These are phyloP conservation scores for Chrysaora quinquecirrha DNA, from an alignment of 30 jellyfish, hydroid and myxozoan genomes.

Conservation along the genomic window DNA sequence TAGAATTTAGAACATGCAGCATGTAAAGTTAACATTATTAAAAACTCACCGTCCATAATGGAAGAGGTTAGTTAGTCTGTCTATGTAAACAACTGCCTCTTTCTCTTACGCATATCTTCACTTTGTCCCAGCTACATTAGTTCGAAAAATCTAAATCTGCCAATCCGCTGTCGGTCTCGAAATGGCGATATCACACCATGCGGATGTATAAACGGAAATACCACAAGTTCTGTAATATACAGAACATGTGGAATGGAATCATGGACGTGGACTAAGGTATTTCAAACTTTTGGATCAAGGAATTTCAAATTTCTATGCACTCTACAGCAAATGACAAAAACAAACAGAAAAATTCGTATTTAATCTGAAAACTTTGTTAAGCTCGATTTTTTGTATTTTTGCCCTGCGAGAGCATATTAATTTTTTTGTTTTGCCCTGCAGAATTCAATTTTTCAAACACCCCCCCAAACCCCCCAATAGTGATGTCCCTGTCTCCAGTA, in stretches of 20 bases:
- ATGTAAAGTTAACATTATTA: too few relatives aligned
- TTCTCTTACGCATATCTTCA: background rate
- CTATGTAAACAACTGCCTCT: background rate
- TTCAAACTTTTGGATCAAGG: too few relatives aligned
- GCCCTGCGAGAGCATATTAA: background rate
- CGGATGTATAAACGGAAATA: background rate
- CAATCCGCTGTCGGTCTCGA: background rate
- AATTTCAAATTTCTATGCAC: background rate
- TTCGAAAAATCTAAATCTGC: background rate
- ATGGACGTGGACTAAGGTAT: background rate
- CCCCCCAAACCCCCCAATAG: constrained; percentile 1
- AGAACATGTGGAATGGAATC: background rate
- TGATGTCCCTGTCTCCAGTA: background rate
- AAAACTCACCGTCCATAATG: background rate
- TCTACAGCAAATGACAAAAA: background rate
- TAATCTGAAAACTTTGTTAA: background rate
- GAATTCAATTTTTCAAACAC: background rate
- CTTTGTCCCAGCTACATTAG: background rate
- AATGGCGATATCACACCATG: background rate
- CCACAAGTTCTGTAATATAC: too few relatives aligned
- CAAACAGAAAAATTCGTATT: background rate
- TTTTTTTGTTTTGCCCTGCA: background rate
- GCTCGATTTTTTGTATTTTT: background rate
- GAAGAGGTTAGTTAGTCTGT: background rate
- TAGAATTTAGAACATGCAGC: too few relatives aligned